Base-by-base conservation (phyloP, 2,888 invertebrate species). In the Gibbula magus region DNA sequence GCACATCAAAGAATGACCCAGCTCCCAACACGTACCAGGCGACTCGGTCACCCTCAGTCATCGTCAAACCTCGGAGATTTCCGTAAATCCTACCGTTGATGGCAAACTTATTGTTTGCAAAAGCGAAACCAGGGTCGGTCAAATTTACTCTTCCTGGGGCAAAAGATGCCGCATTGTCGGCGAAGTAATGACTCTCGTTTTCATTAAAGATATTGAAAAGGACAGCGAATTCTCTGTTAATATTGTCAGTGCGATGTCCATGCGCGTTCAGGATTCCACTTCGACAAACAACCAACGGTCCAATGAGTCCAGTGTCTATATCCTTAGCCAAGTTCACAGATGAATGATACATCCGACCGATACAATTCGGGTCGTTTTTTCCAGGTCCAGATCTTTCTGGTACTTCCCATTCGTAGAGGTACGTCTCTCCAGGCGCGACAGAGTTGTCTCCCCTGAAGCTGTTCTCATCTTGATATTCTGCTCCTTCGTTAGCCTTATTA, bases 151-250 rank as follows among this genome's bases (percentile, higher is more conserved):
- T 29, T 7, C 29, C 35, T 0, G 86, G 86, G 7, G 88, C 85
- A 54, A 86, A 86, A 16, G 81, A 84, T 51, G 81, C 35, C 51
- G 89, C 85, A 80, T 91, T 91, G 73, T 91, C 88, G 16, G 86
- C 79, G 18, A 90, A 81, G 77, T 90, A 91, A 86, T 88, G 89
- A 66, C 90, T 90, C 20, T 86, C 78, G 76, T 88, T 89, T 83
- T 91, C 91, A 56, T 91, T 87, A 52, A 89, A 86, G 8, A 91
- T 87, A 54, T 85, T 80, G 82, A 87, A 90, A 2, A 89, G 70
- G 8, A 91, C 56, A 10, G 87, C 87, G 70, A 90, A 89, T 79
- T 91, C 91, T 35, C 83, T 77, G 32, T 87, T 86, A 7, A 89
- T 86, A 20, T 70, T 70, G 61, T 88, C 88, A 7, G 61, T 77